Evolutionary conservation across 2,888 invertebrate species (phyloP), one percentile per base, ranked within the genome.

Genomic region (Ophion ellenae): DNA sequence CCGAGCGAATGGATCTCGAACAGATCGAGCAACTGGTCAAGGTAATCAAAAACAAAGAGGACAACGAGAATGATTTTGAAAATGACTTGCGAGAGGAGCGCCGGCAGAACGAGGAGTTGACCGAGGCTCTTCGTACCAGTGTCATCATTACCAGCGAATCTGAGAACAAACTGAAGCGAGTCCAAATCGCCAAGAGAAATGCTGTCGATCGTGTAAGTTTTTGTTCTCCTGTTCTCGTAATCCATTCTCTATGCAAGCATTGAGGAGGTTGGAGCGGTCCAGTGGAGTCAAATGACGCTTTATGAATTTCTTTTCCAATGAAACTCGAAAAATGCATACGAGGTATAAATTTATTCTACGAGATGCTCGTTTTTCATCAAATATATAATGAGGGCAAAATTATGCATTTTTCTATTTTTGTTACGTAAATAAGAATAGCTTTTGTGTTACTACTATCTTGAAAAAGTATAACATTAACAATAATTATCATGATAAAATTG

Each of bases 81-180:
- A 89, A 91, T 57, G 91, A 94, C 47, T 88, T 93, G n/a, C 79
- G 87, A 0, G 87, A 87, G 4, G 94, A 94, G 83, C 92, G 92
- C 40, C 95, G 95, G 85, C 95, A 97, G 86, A 96, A 97, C 90
- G 95, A 97, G 89, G 97, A 97, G 91, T 93, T 97, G 84, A 97
- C 98, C 93, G 97, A 97, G 89, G 98, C 98, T 28, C 94, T 98
- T 85, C 96, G 97, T 85, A 97, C 98, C 93, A 98, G 97, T 87
- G 96, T 97, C 81, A 93, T 96, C 91, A 96, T 97, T 90, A 96
- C 96, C n/a, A 95, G 96, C 2, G 96, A 97, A 88, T 95, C 96
- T 87, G 97, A 97, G 93, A 87, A 83, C 11, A 91, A 89, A 70
- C 83, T 91, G 17, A 89, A 88, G 24, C 77, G 69, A 87, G 96